These are phyloP conservation scores for Drosophila emarginata DNA, from an alignment of 2,888 invertebrate species.

Conservation along the genomic window DNA sequence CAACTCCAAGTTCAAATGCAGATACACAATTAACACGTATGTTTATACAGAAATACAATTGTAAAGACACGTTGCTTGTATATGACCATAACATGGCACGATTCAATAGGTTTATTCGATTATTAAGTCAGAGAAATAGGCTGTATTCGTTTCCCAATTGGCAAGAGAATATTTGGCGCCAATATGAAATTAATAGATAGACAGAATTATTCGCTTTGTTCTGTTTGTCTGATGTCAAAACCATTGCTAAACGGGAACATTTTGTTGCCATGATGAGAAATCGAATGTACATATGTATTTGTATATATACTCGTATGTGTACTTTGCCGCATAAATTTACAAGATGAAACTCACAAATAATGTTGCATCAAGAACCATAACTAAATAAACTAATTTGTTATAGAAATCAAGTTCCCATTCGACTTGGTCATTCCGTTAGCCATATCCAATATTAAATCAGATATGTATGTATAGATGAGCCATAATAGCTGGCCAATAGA, in stretches of 20 bases:
- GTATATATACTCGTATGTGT: too few species aligned
- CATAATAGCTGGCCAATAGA: constrained; percentile 43
- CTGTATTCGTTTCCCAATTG: background rate
- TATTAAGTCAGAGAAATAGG: constrained; percentile 5
- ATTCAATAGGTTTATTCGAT: constrained; percentile 12
- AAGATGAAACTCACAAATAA: constrained; percentile 43
- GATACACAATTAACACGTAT: background rate
- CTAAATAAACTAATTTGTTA: constrained; percentile 64
- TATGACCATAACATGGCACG: constrained; percentile 8
- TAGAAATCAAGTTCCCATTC: constrained; percentile 63
- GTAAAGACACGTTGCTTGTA: background rate
- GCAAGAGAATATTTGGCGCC: constrained; percentile 44
- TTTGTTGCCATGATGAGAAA: constrained; percentile 9
- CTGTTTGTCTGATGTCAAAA: constrained; percentile 7
- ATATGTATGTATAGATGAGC: constrained; percentile 49
- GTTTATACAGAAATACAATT: background rate
- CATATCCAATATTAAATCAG: constrained; percentile 66
- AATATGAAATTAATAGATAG: constrained; percentile 46
- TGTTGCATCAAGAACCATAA: constrained; percentile 49
- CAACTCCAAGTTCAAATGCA: background rate
- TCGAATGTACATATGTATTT: constrained; percentile 2
- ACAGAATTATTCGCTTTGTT: background rate
- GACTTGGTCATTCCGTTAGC: constrained; percentile 38
- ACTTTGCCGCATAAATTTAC: constrained; percentile 43
- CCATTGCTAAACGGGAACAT: constrained; percentile 26